Evolutionary conservation across 2,113 vertebrate genomes (phyloP), one percentile per base, ranked within the genome.

Genomic region (Myiopsitta monachus): DNA sequence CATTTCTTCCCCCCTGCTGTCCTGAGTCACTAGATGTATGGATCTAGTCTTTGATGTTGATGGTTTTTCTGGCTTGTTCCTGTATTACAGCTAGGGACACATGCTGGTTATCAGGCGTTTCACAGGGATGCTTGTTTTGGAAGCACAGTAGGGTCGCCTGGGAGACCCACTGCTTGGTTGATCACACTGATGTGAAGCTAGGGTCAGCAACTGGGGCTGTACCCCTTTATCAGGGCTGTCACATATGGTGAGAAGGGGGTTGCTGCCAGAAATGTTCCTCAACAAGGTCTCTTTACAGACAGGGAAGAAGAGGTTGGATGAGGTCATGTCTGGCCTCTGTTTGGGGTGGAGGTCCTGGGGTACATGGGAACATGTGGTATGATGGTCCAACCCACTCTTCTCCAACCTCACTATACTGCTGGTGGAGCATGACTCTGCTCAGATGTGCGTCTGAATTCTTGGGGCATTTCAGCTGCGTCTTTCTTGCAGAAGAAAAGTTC

Each of bases 31-130:
- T 51, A 12, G 17, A 30, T 52, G 72, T 72, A 88, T 67, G 85
- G 90, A 85, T 59, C 12, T 24, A 6, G 44, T 30, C 93, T 97
- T 93, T 94, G 95, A 51, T 94, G 82, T 26, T 19, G 82, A 33
- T 0, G 1, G 33, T 11, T 64, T 83, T 91, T 41, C 84, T 52
- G 91, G 78, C 87, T 94, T 5, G 0, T 57, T 26, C 15, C 17
- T 4, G 30, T 1, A 0, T 46, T 30, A 3, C 31, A 38, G 68
- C 88, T 83, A 75, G 51, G 51, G 66, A 66, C 33, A 2, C 61
- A 39, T 19, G 57, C 81, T 94, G 95, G 36, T 21, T 41, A 15
- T 44, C 36, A 4, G 23, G 73, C 3, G 0, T 59, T 75, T 74
- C 64, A 14, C 41, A 49, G 67, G 47, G 75, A 64, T 23, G 54